Conservation (phyloP, 2,797 vertebrate species). For the Astyanax mexicanus region DNA sequence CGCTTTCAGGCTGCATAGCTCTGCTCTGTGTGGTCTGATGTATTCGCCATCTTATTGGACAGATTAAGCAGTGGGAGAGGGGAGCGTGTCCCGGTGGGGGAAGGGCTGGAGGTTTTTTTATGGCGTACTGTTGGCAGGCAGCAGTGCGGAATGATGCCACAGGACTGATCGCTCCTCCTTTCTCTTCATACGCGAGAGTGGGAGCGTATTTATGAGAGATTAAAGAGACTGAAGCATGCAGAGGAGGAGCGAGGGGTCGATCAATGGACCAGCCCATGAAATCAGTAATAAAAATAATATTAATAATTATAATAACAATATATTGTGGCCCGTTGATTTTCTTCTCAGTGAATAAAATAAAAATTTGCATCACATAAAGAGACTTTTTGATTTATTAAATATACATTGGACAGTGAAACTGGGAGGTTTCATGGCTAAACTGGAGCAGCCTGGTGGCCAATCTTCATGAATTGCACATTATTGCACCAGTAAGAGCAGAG, state of each 20-base stretch:
- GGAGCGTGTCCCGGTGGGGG: constrained; percentile 23
- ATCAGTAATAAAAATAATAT: constrained; percentile 1
- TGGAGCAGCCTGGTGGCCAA: no score
- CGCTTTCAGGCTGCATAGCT: constrained; percentile 26
- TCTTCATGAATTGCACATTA: no score
- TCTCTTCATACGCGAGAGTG: constrained; percentile 1
- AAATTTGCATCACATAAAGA: no score
- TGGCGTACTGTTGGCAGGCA: constrained; percentile 31
- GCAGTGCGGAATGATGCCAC: constrained; percentile 27
- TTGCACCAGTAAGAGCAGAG: no score
- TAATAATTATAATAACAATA: background rate
- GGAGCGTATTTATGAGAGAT: constrained; percentile 2
- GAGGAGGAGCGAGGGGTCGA: background rate
- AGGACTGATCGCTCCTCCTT: constrained; percentile 1
- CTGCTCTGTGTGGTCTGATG: constrained; percentile 36
- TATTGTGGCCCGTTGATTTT: background rate
- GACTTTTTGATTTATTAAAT: no score
- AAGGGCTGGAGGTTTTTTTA: constrained; percentile 16
- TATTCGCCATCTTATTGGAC: constrained; percentile 37
- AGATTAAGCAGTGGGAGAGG: constrained; percentile 37
- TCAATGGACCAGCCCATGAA: background rate
- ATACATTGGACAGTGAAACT: no score
- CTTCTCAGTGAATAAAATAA: background rate
- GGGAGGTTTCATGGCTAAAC: no score
- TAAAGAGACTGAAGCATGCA: background rate